Base-by-base conservation (phyloP, 2,797 vertebrate genomes). In the Corythornis leucogaster region DNA sequence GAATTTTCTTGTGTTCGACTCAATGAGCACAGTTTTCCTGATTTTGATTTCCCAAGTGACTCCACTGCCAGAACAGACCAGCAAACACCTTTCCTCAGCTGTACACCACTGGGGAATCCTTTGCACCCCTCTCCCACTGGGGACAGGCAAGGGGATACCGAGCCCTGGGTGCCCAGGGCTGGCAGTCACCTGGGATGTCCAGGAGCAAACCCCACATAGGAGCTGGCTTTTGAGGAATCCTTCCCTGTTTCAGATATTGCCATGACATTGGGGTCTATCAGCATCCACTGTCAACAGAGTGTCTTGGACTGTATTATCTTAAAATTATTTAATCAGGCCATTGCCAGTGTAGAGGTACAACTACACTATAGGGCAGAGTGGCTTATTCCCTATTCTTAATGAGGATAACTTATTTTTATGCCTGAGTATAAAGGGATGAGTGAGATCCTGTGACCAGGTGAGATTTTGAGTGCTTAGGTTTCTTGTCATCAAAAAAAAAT, bases 381-480 rank as follows among this genome's bases (percentile, higher is more conserved):
- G 12, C 50, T 90, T 0, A 0, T 12, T 59, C 62, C 28, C 25
- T 24, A 54, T 68, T 68, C 70, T 42, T 30, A 4, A 10, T 12
- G 4, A 10, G 6, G 25, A 17, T 46, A 73, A 51, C 9, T 2
- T n/a, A 54, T 59, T 25, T 66, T 9, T 51, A 63, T 6, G 8
- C 11, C 24, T 45, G 13, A 11, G 9, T 21, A 46, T 22, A 28
- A 86, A 73, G 25, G 46, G 31, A 8, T 13, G 28, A 4, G 5
- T 54, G 8, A 77, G 21, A 54, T 26, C 68, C 61, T 42, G 42
- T 69, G 55, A 42, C 5, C 2, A 3, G 5, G 10, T 68, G 19
- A 71, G 15, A 50, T 30, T 58, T 50, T 51, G 57, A 76, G 22
- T 40, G 26, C 42, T 22, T 0, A 0, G 0, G 33, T 8, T 15